These are phyloP conservation scores for Branchinecta sandiegonensis DNA, from an alignment of 2,888 invertebrate species.

Conservation along the genomic window DNA sequence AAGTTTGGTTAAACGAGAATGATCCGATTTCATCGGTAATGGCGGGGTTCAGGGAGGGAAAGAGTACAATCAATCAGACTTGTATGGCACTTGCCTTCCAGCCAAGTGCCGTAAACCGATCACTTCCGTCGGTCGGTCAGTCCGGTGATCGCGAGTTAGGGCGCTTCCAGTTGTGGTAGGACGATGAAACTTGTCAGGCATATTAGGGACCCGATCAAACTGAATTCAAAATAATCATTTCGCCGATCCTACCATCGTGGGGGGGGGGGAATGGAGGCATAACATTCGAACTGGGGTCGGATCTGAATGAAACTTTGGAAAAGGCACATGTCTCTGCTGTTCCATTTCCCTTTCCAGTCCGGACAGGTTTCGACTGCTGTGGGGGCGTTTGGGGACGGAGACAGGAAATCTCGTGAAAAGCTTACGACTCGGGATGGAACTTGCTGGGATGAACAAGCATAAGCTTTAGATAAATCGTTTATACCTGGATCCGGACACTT, in stretches of 20 bases:
- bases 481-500: background rate
- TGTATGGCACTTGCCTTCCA: too few relatives aligned
- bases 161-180: too few relatives aligned
- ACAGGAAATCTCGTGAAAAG: conserved; percentile 4
- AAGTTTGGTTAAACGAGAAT: too few relatives aligned
- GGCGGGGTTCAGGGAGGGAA: too few relatives aligned
- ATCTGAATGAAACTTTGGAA: conserved; percentile 12
- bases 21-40: too few relatives aligned
- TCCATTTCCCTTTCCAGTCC: background rate
- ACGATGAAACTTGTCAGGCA: too few relatives aligned
- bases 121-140: too few relatives aligned
- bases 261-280: background rate
- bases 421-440: conserved; percentile 1
- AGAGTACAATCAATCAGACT: too few relatives aligned
- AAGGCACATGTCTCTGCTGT: background rate
- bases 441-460: background rate
- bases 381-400: background rate
- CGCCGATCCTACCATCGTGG: background rate
- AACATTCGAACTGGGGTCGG: background rate
- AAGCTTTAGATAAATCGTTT: background rate
- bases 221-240: too few relatives aligned
- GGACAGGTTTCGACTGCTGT: background rate
- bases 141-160: too few relatives aligned
- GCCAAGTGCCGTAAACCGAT: too few relatives aligned
- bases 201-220: too few relatives aligned